phyloP scores from a whole-genome alignment of 2,888 invertebrate species.

The Drosophila eohydei region DNA sequence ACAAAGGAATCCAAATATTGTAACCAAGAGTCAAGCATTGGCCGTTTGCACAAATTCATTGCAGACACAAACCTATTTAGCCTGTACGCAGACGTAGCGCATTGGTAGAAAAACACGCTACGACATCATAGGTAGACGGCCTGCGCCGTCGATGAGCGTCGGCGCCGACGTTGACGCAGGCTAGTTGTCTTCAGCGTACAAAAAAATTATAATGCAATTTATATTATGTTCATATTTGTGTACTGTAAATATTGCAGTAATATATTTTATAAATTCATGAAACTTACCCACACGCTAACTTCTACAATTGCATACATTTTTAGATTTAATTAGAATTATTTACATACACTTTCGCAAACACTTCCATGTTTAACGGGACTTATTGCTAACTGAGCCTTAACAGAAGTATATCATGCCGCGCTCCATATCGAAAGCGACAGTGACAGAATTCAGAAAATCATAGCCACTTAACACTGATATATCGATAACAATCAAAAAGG shows the following conservation, averaged over 20 bases:
- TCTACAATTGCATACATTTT: not conserved
- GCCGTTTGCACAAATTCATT: not conserved
- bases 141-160: not conserved
- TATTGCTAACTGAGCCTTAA: not conserved
- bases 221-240: too few species aligned
- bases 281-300: not conserved
- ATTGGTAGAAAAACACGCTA: not conserved
- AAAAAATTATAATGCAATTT: too few species aligned
- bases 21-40: not conserved
- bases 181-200: not conserved
- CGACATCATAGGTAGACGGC: not conserved
- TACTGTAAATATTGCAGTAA: too few species aligned
- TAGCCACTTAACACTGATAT: not conserved
- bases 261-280: too few species aligned
- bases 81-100: not conserved
- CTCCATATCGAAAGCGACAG: not conserved
- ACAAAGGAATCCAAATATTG: too few species aligned
- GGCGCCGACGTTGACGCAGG: not conserved
- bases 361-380: conserved; percentile 6
- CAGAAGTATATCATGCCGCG: not conserved
- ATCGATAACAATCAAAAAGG: not conserved
- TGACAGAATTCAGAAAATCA: not conserved
- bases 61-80: not conserved
- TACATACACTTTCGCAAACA: not conserved
- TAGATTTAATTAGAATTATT: not conserved